Evolutionary conservation across 2,797 vertebrate genomes (phyloP).

Genomic region (Eurystomus glaucurus): DNA sequence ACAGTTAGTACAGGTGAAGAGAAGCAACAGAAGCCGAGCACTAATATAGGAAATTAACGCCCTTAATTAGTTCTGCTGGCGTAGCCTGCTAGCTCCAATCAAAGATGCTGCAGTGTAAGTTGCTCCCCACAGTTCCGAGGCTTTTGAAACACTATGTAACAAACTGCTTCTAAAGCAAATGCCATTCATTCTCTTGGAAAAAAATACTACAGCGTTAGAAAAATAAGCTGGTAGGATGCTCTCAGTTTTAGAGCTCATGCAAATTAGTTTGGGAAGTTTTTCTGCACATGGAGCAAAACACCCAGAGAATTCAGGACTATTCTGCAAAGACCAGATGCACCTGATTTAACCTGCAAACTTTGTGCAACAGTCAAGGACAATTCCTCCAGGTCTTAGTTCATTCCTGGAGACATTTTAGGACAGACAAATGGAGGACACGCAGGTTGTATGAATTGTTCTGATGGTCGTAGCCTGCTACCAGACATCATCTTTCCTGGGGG

Average conservation of each 20-base stretch:
- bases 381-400: not conserved
- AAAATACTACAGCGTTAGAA: not conserved
- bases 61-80: conserved; percentile 60
- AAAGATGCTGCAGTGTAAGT: conserved; percentile 1
- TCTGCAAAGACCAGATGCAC: not conserved
- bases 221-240: not conserved
- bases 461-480: not conserved
- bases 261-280: not conserved
- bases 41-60: conserved; percentile 64
- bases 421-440: not conserved
- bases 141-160: not conserved
- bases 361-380: not conserved
- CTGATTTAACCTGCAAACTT: not conserved
- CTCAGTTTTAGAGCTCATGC: not conserved
- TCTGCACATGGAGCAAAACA: not conserved
- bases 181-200: not conserved
- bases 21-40: conserved; percentile 45
- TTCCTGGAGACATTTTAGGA: not conserved
- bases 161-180: conserved; percentile 23
- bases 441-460: not conserved
- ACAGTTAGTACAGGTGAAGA: conserved; percentile 57
- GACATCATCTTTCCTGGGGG: not conserved
- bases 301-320: not conserved
- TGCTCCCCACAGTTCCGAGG: not conserved
- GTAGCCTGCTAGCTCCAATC: not conserved